These are phyloP conservation scores for Drosophila paramelanica DNA, from an alignment of 2,888 invertebrate species.

Conservation along the genomic window DNA sequence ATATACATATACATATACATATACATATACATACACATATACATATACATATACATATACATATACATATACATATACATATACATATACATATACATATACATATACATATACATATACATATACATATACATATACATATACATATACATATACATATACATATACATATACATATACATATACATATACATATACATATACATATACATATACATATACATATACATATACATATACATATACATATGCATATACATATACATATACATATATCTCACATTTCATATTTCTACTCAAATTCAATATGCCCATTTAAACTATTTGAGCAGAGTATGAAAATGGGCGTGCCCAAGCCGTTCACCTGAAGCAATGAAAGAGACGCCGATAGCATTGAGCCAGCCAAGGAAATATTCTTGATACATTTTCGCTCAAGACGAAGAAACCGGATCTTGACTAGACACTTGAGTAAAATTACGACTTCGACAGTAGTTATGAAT, in stretches of 20 bases:
- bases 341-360: slow-evolving; percentile 38
- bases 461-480: slow-evolving; percentile 42
- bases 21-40: too few relatives aligned
- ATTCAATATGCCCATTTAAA: background rate
- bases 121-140: background rate
- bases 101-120: background rate
- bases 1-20: too few relatives aligned
- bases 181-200: too few relatives aligned
- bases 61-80: too few relatives aligned
- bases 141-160: too few relatives aligned
- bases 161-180: too few relatives aligned
- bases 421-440: slow-evolving; percentile 47
- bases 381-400: slow-evolving; percentile 36
- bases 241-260: too few relatives aligned
- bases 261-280: background rate
- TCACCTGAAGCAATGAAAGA: slow-evolving; percentile 33
- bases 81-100: too few relatives aligned
- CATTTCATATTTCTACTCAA: background rate
- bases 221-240: too few relatives aligned
- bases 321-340: slow-evolving; percentile 16
- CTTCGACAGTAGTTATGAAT: slow-evolving; percentile 56
- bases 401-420: slow-evolving; percentile 42
- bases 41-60: too few relatives aligned
- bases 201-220: too few relatives aligned
- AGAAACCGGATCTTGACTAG: slow-evolving; percentile 53